Conservation (phyloP, 2,888 invertebrate genomes). For the Odontocolon sp. region DNA sequence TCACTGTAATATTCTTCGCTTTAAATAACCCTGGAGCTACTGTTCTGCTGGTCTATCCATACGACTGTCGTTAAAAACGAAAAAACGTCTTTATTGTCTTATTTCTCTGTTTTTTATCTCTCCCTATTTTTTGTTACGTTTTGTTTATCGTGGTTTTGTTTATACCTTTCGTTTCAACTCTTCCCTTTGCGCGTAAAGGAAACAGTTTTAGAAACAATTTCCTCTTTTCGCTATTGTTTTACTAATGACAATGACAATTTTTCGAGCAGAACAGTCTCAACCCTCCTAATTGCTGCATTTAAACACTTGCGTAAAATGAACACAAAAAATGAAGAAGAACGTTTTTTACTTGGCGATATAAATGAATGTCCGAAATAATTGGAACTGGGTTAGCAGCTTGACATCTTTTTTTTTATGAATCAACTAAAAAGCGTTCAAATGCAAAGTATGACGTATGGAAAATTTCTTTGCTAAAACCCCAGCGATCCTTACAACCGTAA, state of each 20-base stretch:
- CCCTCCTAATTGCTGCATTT: constrained; percentile 3
- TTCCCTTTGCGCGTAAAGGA: neutral
- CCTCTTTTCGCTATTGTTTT: constrained; percentile 11
- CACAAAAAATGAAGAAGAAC: neutral
- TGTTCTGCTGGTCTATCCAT: neutral
- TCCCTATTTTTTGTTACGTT: neutral
- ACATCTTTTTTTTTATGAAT: neutral
- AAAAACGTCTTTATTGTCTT: no score
- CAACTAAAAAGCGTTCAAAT: no score
- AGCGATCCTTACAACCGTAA: no score
- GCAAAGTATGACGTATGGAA: no score
- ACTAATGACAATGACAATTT: constrained; percentile 17
- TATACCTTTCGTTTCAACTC: constrained; percentile 6
- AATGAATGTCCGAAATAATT: constrained; percentile 6
- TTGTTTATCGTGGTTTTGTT: neutral
- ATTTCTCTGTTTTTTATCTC: neutral
- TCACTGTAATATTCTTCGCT: constrained; percentile 9
- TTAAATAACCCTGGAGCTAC: neutral
- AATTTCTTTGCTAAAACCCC: no score
- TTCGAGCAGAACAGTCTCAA: neutral
- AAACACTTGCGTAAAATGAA: neutral
- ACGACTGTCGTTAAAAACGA: no score
- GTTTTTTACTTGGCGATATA: constrained; percentile 8
- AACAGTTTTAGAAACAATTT: neutral
- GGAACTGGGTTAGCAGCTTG: neutral